Percentiles rank a stretch among this genome's conserved stretches.
phyloP scores from a whole-genome alignment of 2,888 invertebrate species.

The Hypomecis punctinalis region DNA sequence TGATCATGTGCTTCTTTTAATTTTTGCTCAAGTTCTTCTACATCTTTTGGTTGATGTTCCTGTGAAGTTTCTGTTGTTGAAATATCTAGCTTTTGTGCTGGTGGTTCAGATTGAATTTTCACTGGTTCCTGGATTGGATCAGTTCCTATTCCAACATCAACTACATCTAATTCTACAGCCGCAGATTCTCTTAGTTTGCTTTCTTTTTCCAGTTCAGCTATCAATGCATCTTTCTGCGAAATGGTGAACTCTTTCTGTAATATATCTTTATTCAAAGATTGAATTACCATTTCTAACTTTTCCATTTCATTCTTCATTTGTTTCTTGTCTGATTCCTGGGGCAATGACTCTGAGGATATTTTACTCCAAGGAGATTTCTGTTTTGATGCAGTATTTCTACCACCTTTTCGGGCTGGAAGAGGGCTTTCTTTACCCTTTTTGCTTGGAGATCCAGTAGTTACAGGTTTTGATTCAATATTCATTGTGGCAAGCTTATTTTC shows the following conservation, averaged over 20 bases:
- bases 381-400: constrained; percentile 73
- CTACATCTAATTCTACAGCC: constrained; percentile 42
- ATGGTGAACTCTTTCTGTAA: constrained; percentile 76
- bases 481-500: constrained; percentile 76
- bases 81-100: constrained; percentile 28
- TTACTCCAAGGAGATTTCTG: constrained; percentile 79
- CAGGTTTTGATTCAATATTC: constrained; percentile 62
- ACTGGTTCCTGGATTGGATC: constrained; percentile 45
- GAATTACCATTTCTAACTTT: constrained; percentile 71
- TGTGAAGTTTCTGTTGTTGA: constrained; percentile 40
- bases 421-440: constrained; percentile 69
- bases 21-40: constrained; percentile 72
- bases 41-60: constrained; percentile 37
- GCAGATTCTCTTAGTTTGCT: constrained; percentile 46
- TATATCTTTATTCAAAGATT: constrained; percentile 79
- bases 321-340: constrained; percentile 74
- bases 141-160: constrained; percentile 61
- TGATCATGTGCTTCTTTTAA: constrained; percentile 75
- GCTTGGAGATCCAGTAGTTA: constrained; percentile 55
- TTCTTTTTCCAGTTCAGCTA: constrained; percentile 62
- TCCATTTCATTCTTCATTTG: constrained; percentile 64
- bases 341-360: constrained; percentile 68
- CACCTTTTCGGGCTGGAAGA: constrained; percentile 70
- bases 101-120: constrained; percentile 29
- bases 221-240: constrained; percentile 76